Conservation (phyloP, 2,888 invertebrate species). For the Perithous albicinctus region DNA sequence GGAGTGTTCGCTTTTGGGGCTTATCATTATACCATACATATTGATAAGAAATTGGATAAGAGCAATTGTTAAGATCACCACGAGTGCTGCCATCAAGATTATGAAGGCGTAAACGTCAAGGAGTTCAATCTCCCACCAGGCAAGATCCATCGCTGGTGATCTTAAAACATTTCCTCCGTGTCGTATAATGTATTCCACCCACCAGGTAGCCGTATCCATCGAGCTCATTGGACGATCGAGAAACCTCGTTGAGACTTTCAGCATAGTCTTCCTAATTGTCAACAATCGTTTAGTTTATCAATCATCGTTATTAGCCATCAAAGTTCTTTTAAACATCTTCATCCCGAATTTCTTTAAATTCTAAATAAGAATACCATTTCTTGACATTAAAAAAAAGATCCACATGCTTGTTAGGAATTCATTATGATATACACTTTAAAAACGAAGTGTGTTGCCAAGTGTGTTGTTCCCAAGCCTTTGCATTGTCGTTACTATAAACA, state of each 20-base stretch:
- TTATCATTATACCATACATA: background rate
- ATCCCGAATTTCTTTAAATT: no score
- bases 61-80: background rate
- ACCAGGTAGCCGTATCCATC: slow-evolving; percentile 59
- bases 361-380: no score
- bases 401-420: no score
- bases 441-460: no score
- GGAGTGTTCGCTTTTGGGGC: background rate
- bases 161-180: slow-evolving; percentile 44
- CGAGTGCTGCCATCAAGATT: background rate
- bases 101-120: slow-evolving; percentile 56
- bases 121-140: slow-evolving; percentile 60
- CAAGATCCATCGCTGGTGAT: slow-evolving; percentile 60
- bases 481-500: no score
- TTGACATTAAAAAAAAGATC: no score
- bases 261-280: slow-evolving; percentile 15
- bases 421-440: no score
- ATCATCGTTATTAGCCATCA: no score
- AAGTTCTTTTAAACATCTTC: no score
- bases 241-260: slow-evolving; percentile 21
- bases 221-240: slow-evolving; percentile 41
- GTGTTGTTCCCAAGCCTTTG: no score
- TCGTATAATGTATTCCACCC: slow-evolving; percentile 59
- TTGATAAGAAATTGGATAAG: background rate
- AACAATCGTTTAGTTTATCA: background rate